Base-by-base conservation (phyloP, 2,797 vertebrate genomes). In the Dryobates pubescens region DNA sequence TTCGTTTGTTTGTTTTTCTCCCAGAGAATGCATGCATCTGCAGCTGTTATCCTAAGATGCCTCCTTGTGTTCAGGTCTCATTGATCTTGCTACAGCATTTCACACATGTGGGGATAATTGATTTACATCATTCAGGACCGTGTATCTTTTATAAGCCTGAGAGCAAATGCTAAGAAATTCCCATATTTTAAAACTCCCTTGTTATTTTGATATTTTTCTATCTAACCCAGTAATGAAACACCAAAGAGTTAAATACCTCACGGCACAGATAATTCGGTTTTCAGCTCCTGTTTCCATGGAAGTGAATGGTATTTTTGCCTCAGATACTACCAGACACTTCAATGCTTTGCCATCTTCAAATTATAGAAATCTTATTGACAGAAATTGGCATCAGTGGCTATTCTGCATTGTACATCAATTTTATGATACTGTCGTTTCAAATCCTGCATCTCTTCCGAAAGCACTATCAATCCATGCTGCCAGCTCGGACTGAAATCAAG, bases 31-130 rank as follows among this genome's bases (percentile, higher is more conserved):
- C 81, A 65, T 86, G 56, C 70, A 91, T 95, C 86, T 94, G 74
- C 90, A 96, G 88, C 93, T 96, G 92, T 96, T 97, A 96, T 92
- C 95, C 95, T 96, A 92, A 97, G 93, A 97, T 96, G 88, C 96
- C 96, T 96, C 95, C 94, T 89, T 97, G 95, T 95, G 91, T 96
- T 74, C 90, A 96, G 85, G 78, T 95, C 96, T 96, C 96, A 96
- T 82, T 95, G 91, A 97, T 96, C 89, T 89, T 89, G 67, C 93
- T 94, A 95, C 83, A 96, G 90, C 88, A 63, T 82, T 92, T 90
- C 87, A 89, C 77, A 84, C 79, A 65, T 67, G 78, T 24, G 1
- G 43, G 45, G 75, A 64, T 73, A 96, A 96, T 94, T 92, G 71
- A 94, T 95, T 93, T 94, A 62, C 84, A 81, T 71, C 53, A 45